phyloP scores from a whole-genome alignment of 2,113 vertebrate genomes.

The Anhinga anhinga region DNA sequence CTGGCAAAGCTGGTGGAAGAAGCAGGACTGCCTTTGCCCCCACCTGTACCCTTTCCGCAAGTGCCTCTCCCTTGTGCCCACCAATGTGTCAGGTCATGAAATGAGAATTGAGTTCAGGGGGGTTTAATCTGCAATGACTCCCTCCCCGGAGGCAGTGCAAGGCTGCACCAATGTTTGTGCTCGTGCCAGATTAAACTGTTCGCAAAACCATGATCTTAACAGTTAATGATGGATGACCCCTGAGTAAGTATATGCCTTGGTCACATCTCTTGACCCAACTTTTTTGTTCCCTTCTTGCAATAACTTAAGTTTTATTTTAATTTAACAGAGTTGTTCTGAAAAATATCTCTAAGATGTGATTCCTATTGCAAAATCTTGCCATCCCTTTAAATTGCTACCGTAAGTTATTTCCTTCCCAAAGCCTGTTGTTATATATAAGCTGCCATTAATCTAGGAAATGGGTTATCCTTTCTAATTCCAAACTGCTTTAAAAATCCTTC shows the following conservation, averaged over 20 bases:
- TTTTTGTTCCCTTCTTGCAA: constrained; percentile 9
- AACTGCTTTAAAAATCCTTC: constrained; percentile 18
- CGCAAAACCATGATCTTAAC: background rate
- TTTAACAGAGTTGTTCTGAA: constrained; percentile 34
- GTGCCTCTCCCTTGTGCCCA: background rate
- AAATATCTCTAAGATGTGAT: constrained; percentile 25
- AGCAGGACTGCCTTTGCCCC: background rate
- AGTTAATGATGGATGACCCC: constrained; percentile 23
- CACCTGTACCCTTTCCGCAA: too few relatives aligned
- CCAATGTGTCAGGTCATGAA: fast-evolving
- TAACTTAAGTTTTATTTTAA: constrained; percentile 10
- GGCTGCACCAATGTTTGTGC: background rate
- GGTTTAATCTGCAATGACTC: background rate
- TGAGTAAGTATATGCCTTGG: background rate
- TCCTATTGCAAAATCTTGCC: constrained; percentile 26
- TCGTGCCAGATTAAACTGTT: background rate
- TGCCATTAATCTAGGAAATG: constrained; percentile 62
- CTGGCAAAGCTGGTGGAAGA: background rate
- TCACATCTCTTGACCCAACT: constrained; percentile 18
- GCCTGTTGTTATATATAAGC: background rate
- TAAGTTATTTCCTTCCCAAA: constrained; percentile 55
- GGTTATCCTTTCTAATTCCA: constrained; percentile 58
- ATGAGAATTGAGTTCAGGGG: fast-evolving
- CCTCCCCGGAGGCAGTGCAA: background rate
- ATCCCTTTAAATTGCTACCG: constrained; percentile 40